Evolutionary conservation across 1,140 invertebrate genomes (phyloP), one percentile per base, ranked within the genome.

Genomic region (Ridgeia piscesae): DNA sequence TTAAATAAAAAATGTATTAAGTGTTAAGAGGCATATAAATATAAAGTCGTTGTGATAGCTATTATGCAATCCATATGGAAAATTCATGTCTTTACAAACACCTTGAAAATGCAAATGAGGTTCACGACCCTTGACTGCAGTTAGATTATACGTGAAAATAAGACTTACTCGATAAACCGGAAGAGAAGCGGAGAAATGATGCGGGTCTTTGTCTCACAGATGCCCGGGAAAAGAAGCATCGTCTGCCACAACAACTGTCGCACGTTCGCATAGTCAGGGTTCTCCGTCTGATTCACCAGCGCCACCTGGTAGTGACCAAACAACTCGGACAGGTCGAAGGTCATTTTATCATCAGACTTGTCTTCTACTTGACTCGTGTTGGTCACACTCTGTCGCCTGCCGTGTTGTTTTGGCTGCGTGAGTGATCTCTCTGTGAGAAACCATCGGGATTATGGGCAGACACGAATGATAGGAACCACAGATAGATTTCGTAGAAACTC

Each of bases 181-280:
- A 99, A 96, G 93, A 99, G 98, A 0, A 98, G 94, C 31, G 97
- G 96, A 0, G 98, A 97, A 8, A 98, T 94, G 94, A 98, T 97
- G 93, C 97, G 97, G 94, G 98, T 98, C 94, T 97, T 98, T 0
- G 96, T 96, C 95, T 98, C 98, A 94, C 97, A 97, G 1, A 98
- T 96, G 93, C 97, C 96, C 6, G 97, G 96, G 94, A 98, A 98
- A 93, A 96, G 95, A 4, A 96, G 95, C 97, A 99, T 97, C 88
- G 97, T 96, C 95, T 98, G 97, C 97, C 98, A 98, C 0, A 99
- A 94, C 48, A 98, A 96, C 88, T 97, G 96, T 94, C 98, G 97
- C 95, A 98, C 98, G 95, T 98, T 98, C 27, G 96, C 95, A 93
- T 97, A 96, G 96, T 98, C 98, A 34, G 95, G 93, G n/a, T 93